Evolutionary conservation across 2,888 invertebrate species (phyloP), one percentile per base, ranked within the genome.

Genomic region (Myopa testacea): DNA sequence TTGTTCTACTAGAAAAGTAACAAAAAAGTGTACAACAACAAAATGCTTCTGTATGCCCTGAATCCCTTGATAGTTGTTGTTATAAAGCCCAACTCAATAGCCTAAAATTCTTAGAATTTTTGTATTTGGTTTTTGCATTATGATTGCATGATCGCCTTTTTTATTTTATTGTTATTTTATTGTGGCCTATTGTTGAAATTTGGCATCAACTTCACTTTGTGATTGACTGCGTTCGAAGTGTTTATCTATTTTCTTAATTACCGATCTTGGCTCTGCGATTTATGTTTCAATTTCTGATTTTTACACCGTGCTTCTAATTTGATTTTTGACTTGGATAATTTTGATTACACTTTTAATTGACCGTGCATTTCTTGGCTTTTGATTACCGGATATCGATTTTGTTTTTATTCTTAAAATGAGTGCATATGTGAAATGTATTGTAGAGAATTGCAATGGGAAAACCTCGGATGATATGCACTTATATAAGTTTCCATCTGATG

Each of bases 401-500:
- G 10, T 45, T 45, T 45, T 45, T 6, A 45, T 45, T 45, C 10
- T 3, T 45, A 45, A 45, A 45, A 45, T 45, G 45, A 45, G 62
- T 26, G 62, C 45, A 10, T 10, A 8, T 45, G 10, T 62, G 8
- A 62, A 62, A 8, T 62, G 62, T n/a, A 62, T 62, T 62, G 19
- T 62, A 26, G 7, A n/a, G 62, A 62, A 26, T 62, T 62, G 62
- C 26, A n/a, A 26, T 62, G 62, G 26, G n/a, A 26, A 62, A 62
- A 62, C 62, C 19, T 19, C 62, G 26, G 62, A 62, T 62, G 6
- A 62, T 62, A 12, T 26, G 10, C 62, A 26, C 19, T 26, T 62
- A 26, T 26, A 62, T 26, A 62, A 26, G 26, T 62, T 62, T 62
- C 62, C 62, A 62, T 62, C 62, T 8, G 62, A 62, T 26, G 26